Conservation (phyloP, 1,140 invertebrate species). For the Achatina immaculata region DNA sequence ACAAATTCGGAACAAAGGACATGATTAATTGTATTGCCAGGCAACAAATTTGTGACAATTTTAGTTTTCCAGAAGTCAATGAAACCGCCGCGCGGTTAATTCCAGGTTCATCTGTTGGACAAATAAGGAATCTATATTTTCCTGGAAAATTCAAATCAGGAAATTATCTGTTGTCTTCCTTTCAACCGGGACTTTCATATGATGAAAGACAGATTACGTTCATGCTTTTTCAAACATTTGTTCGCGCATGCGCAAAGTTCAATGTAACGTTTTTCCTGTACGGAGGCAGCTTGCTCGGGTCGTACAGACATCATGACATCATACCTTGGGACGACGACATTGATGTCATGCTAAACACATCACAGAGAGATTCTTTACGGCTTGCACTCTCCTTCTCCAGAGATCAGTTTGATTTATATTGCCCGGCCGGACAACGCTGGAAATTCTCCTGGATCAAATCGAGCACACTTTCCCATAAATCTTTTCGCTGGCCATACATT, state of each 20-base stretch:
- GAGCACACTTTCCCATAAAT: not conserved
- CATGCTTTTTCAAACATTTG: not conserved
- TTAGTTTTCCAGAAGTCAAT: slow-evolving; percentile 21
- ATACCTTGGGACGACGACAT: slow-evolving; percentile 23
- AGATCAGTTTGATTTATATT: not conserved
- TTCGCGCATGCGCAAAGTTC: not conserved
- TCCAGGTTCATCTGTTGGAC: not conserved
- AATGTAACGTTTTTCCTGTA: slow-evolving; percentile 19
- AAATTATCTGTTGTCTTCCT: not conserved
- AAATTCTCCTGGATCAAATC: not conserved
- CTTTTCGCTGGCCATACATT: not conserved
- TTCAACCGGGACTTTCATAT: not conserved
- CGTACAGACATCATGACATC: slow-evolving; percentile 13
- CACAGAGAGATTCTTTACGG: not conserved
- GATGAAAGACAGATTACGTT: not conserved
- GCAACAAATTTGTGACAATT: not conserved
- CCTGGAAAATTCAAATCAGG: not conserved
- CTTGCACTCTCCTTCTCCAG: not conserved
- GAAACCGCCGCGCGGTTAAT: not conserved
- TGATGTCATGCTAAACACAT: not conserved
- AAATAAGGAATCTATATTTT: not conserved
- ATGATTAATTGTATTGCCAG: not conserved
- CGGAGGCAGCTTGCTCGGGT: slow-evolving; percentile 1
- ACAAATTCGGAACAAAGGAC: not conserved
- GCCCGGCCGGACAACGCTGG: not conserved